Base-by-base conservation (phyloP, 2,113 vertebrate genomes). In the Anolis sagrei region DNA sequence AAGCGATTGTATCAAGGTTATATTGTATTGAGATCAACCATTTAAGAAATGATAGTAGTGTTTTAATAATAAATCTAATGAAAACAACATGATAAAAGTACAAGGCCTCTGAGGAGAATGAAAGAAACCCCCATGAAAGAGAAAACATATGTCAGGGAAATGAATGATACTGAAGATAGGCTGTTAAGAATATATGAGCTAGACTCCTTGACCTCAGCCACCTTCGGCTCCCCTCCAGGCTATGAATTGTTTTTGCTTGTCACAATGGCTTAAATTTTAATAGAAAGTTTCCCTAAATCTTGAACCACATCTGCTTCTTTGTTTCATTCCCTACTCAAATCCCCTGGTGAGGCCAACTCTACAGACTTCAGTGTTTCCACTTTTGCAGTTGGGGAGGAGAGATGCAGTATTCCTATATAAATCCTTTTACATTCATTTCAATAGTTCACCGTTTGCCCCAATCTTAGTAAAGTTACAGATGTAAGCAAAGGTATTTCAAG, bases 21-120 rank as follows among this genome's bases (percentile, higher is more conserved):
- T 68, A 77, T 75, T 90, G 1, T 23, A 11, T 83, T 77, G 70
- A 88, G 64, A 84, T 44, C 18, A 84, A 80, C 0, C 39, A 49
- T 82, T 86, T 84, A 83, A 87, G 7, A 86, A 32, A 21, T 48
- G 80, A 48, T 76, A 82, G 61, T 90, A 78, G 83, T 86, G 85
- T 85, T 88, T 36, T 74, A 54, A n/a, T 83, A 8, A 0, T 86
- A 27, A 11, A 34, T 85, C 19, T 89, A 81, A 51, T 48, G 10
- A 77, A 69, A 89, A 76, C 83, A 68, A 2, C 76, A 66, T 72
- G 70, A 92, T 89, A 88, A 83, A 79, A 90, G 69, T 68, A 76
- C 76, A 80, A 93, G 79, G 70, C 76, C 86, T 87, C 88, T 70
- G 90, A 94, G 76, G 82, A 90, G 83, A 88, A 80, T 81, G 54